Evolutionary conservation across 2,888 invertebrate species (phyloP).

Genomic region (Mythimna loreyi): DNA sequence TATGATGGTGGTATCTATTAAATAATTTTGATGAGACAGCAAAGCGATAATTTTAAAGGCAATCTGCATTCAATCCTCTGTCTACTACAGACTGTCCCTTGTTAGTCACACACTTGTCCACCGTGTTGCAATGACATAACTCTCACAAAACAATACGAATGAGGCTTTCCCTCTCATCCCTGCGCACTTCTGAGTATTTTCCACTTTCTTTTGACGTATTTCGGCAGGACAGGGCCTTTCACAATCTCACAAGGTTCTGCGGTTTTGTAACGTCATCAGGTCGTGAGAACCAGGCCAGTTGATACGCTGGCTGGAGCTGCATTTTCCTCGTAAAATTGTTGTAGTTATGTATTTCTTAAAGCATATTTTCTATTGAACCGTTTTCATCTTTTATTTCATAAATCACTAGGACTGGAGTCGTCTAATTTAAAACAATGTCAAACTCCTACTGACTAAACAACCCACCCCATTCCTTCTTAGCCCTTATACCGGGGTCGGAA

Average conservation of each 20-base stretch:
- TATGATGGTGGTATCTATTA: not conserved
- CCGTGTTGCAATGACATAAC: not conserved
- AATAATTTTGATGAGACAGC: not conserved
- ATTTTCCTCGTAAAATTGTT: not conserved
- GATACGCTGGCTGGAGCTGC: not conserved
- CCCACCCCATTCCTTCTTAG: no score
- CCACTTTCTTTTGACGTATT: conserved; percentile 41
- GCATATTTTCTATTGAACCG: not conserved
- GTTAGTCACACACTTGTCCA: not conserved
- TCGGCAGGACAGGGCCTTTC: not conserved
- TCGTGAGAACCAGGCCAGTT: not conserved
- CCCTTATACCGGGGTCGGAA: no score
- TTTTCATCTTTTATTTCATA: not conserved
- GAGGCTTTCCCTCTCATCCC: not conserved
- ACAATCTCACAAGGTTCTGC: not conserved
- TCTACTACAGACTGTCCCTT: not conserved
- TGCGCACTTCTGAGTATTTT: conserved; percentile 16
- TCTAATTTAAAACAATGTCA: no score
- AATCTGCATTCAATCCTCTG: not conserved
- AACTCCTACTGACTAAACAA: no score
- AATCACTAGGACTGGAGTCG: no score
- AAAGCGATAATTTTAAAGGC: no score
- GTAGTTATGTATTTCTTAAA: not conserved
- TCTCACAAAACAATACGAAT: not conserved
- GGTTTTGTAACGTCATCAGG: conserved; percentile 7